Percentiles rank a stretch among this genome's conserved stretches.
These are phyloP conservation scores for Oreonectes daqikongensis DNA, from an alignment of 2,797 vertebrate genomes.

Conservation along the genomic window DNA sequence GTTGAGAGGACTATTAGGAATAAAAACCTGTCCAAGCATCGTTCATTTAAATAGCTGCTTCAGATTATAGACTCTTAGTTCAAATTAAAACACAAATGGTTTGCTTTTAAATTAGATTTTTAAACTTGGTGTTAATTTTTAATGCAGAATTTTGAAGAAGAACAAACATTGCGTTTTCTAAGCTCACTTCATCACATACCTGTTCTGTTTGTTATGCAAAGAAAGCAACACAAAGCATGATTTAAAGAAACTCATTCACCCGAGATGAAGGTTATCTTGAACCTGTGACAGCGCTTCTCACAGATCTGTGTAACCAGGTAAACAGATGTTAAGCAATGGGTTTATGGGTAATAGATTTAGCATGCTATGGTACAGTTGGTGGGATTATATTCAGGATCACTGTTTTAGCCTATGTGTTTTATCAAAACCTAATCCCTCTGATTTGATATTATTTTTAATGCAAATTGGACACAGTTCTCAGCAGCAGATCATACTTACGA, in stretches of 20 bases:
- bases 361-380: not conserved
- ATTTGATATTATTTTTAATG: not conserved
- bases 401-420: constrained; percentile 11
- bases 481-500: not conserved
- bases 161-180: not conserved
- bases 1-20: too few species aligned
- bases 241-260: not conserved
- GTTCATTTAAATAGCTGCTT: not conserved
- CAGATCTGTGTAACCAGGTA: not conserved
- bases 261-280: not conserved
- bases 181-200: not conserved
- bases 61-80: not conserved
- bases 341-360: not conserved
- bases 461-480: not conserved
- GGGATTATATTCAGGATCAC: constrained; percentile 11
- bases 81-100: not conserved
- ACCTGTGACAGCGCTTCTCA: not conserved
- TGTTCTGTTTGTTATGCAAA: not conserved
- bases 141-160: not conserved
- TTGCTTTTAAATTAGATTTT: not conserved
- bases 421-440: not conserved
- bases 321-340: not conserved
- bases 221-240: not conserved
- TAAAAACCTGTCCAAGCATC: too few species aligned
- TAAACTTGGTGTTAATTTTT: not conserved